These are phyloP conservation scores for Rattus rattus DNA, from an alignment of 2,113 vertebrate species.

Conservation along the genomic window DNA sequence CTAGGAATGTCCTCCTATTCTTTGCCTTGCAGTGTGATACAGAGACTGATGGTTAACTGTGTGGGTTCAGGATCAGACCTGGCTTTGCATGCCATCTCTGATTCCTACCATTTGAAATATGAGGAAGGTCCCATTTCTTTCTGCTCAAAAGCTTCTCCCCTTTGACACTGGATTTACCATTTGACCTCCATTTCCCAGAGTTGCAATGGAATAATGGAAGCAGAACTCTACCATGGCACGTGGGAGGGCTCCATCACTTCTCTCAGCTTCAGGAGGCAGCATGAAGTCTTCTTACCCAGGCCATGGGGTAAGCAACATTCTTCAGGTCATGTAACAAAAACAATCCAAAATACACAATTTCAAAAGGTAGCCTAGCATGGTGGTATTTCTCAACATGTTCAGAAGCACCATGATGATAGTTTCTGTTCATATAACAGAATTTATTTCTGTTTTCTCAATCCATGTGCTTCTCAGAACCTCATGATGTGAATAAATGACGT, in stretches of 20 bases:
- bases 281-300: background rate
- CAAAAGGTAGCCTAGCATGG: background rate
- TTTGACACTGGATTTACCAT: background rate
- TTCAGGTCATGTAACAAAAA: background rate
- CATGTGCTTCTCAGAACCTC: background rate
- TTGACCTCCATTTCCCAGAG: background rate
- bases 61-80: background rate
- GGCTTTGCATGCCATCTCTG: background rate
- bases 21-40: too few relatives aligned
- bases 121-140: background rate
- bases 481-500: background rate
- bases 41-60: background rate
- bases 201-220: background rate
- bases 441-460: conserved; percentile 45
- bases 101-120: background rate
- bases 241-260: background rate
- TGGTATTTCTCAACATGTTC: background rate
- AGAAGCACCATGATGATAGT: background rate
- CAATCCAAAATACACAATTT: background rate
- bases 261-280: too few relatives aligned
- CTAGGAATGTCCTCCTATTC: background rate
- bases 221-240: background rate
- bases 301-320: background rate
- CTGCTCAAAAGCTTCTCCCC: background rate
- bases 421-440: background rate